phyloP scores from a whole-genome alignment of 2,797 vertebrate genomes.

The Anguilla megastoma region DNA sequence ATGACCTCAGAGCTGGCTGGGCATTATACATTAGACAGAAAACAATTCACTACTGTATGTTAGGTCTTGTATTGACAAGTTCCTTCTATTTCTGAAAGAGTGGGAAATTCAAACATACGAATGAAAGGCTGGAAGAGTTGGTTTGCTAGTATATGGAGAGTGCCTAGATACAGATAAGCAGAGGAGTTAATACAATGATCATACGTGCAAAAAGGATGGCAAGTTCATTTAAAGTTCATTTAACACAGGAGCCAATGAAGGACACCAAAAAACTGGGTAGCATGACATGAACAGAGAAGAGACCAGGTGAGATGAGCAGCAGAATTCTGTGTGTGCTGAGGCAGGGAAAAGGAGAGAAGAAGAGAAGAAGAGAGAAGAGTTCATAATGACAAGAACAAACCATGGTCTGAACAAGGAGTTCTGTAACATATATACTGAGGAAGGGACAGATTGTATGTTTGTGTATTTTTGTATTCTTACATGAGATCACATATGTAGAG shows the following conservation, averaged over 20 bases:
- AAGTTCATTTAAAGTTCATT: neutral
- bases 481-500: neutral
- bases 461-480: neutral
- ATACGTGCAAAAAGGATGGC: neutral
- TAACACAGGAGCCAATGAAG: neutral
- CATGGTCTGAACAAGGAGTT: neutral
- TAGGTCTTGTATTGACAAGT: neutral
- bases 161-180: neutral
- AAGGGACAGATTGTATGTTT: neutral
- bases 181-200: neutral
- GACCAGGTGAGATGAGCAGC: neutral
- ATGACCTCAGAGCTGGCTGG: no score
- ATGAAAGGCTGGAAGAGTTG: neutral
- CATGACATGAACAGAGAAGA: constrained; percentile 6
- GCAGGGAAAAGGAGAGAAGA: neutral
- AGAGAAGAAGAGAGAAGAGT: neutral
- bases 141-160: neutral
- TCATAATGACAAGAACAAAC: neutral
- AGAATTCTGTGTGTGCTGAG: neutral
- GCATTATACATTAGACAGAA: neutral
- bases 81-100: neutral
- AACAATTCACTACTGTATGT: neutral
- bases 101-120: neutral
- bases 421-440: neutral
- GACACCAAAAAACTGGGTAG: neutral